Conservation (phyloP, 1,140 invertebrate species). For the Pogonognathellus flavescens region DNA sequence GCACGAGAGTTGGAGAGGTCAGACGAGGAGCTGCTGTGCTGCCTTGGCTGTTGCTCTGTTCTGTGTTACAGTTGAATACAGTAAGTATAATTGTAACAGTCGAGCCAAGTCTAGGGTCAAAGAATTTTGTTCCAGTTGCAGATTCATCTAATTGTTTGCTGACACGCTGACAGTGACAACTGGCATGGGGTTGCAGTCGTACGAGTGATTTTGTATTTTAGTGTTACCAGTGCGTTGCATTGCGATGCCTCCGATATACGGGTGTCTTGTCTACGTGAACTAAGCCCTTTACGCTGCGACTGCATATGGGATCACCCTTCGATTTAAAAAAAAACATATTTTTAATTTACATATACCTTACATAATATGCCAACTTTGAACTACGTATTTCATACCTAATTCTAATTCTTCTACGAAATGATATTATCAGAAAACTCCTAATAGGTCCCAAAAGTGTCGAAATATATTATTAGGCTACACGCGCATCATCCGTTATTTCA, state of each 20-base stretch:
- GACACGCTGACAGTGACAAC: constrained; percentile 40
- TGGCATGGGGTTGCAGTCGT: neutral
- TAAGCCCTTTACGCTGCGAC: neutral
- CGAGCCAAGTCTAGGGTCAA: constrained; percentile 7
- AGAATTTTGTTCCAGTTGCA: constrained; percentile 48
- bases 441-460: neutral
- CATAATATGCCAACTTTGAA: no score
- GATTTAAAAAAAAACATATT: no score
- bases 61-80: constrained; percentile 43
- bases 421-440: constrained; percentile 5
- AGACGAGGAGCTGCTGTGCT: constrained; percentile 46
- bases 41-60: constrained; percentile 37
- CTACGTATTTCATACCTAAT: no score
- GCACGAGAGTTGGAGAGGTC: constrained; percentile 46
- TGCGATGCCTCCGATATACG: constrained; percentile 1
- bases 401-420: no score
- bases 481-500: neutral
- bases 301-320: constrained; percentile 43
- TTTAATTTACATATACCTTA: no score
- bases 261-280: neutral
- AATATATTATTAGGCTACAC: neutral
- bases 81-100: constrained; percentile 3
- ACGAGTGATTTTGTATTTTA: constrained; percentile 19
- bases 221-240: constrained; percentile 21
- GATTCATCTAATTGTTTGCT: constrained; percentile 6